Percentiles rank a stretch among this genome's conserved stretches.
Conservation (phyloP, 1,140 invertebrate genomes). For the Leptopilina boulardi region DNA sequence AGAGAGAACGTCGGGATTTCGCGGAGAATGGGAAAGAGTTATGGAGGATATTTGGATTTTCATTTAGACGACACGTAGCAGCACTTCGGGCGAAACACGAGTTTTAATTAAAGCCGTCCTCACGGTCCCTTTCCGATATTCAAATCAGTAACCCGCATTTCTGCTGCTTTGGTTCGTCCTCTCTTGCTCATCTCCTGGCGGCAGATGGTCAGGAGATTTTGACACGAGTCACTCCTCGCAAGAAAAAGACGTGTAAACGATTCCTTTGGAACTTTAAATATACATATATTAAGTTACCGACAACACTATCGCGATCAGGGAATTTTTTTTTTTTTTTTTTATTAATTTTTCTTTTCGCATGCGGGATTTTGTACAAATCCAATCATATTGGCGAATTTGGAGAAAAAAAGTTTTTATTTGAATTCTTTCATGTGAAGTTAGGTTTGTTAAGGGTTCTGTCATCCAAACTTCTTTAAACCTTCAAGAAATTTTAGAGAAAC, state of each 20-base stretch:
- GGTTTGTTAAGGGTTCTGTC: too few species aligned
- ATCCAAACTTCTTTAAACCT: too few species aligned
- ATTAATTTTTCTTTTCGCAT: too few species aligned
- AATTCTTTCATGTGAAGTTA: too few species aligned
- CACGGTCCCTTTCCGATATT: slow-evolving; percentile 64
- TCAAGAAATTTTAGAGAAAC: too few species aligned
- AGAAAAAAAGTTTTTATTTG: too few species aligned
- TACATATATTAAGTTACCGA: too few species aligned
- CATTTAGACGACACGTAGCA: slow-evolving; percentile 60
- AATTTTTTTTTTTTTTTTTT: too few species aligned
- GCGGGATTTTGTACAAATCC: too few species aligned
- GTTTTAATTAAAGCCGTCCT: slow-evolving; percentile 70
- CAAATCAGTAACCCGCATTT: slow-evolving; percentile 66
- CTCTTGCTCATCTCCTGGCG: slow-evolving; percentile 44
- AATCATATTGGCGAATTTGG: too few species aligned
- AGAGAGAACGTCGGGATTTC: slow-evolving; percentile 49
- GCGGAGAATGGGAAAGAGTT: slow-evolving; percentile 33
- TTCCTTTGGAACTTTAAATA: background rate
- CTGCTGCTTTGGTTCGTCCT: slow-evolving; percentile 56
- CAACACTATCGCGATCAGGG: too few species aligned
- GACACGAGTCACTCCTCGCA: slow-evolving; percentile 51
- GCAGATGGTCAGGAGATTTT: slow-evolving; percentile 63
- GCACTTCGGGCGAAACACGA: slow-evolving; percentile 60
- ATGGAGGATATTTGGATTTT: slow-evolving; percentile 64
- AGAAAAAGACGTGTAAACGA: slow-evolving; percentile 57